These are phyloP conservation scores for Mus spicilegus DNA, from an alignment of 2,113 vertebrate species.

Conservation along the genomic window DNA sequence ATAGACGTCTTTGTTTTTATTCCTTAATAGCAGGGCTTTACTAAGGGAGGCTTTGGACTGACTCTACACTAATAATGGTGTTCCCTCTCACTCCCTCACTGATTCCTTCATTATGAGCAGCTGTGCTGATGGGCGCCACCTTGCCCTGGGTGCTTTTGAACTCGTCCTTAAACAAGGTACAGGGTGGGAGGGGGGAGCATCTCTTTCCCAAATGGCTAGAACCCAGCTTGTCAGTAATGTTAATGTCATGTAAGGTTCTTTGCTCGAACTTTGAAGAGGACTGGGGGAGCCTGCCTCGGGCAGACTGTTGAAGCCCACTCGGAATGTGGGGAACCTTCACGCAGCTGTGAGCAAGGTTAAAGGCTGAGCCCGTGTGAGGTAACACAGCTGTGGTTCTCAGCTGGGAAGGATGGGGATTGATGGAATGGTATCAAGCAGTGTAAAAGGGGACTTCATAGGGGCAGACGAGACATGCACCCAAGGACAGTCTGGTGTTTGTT, in stretches of 20 bases:
- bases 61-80: accelerated
- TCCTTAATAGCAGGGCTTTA: slow-evolving; percentile 66
- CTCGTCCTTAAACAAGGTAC: background rate
- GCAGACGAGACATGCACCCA: too few relatives aligned
- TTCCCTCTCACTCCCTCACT: slow-evolving; percentile 8
- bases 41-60: slow-evolving; percentile 55
- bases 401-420: accelerated
- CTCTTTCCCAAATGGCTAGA: background rate
- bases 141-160: background rate
- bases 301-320: accelerated
- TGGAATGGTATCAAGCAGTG: background rate
- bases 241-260: accelerated
- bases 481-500: background rate
- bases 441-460: background rate
- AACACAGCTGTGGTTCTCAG: accelerated
- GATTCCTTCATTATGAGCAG: slow-evolving; percentile 32
- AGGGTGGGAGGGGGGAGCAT: background rate
- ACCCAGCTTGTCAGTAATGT: accelerated
- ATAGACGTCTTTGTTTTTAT: slow-evolving; percentile 27
- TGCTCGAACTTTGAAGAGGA: background rate
- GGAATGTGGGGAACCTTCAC: too few relatives aligned
- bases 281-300: background rate
- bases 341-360: background rate
- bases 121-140: background rate
- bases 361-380: accelerated